Evolutionary conservation across 2,888 invertebrate species (phyloP).

Genomic region (Catocala sponsa): DNA sequence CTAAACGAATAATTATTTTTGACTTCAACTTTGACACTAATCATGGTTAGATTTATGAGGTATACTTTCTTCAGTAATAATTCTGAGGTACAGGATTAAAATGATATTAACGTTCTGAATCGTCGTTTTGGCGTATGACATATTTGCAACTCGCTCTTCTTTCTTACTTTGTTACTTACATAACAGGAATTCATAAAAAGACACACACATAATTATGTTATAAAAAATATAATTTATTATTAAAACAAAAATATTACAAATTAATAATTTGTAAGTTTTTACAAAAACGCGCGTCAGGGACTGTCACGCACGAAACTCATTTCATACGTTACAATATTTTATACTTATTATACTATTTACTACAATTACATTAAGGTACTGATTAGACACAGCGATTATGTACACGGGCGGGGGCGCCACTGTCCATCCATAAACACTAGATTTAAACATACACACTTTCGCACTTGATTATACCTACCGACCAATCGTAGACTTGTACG

Average conservation of each 20-base stretch:
- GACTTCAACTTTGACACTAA: too few relatives aligned
- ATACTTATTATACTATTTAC: slow-evolving; percentile 74
- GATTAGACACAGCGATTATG: slow-evolving; percentile 80
- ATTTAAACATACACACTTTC: slow-evolving; percentile 55
- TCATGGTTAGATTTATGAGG: too few relatives aligned
- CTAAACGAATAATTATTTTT: too few relatives aligned
- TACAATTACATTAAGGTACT: slow-evolving; percentile 78
- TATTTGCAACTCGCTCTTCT: not conserved
- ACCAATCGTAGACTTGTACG: slow-evolving; percentile 63
- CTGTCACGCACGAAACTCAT: slow-evolving; percentile 67
- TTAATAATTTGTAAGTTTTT: slow-evolving; percentile 70
- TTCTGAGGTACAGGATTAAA: too few relatives aligned
- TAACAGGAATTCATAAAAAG: slow-evolving; percentile 7
- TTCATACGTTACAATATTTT: slow-evolving; percentile 55
- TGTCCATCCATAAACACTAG: slow-evolving; percentile 62
- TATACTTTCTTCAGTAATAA: too few relatives aligned
- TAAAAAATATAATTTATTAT: slow-evolving; percentile 87
- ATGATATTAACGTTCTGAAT: too few relatives aligned
- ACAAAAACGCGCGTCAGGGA: slow-evolving; percentile 65
- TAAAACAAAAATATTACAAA: slow-evolving; percentile 84
- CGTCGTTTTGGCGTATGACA: too few relatives aligned
- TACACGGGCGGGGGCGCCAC: slow-evolving; percentile 72
- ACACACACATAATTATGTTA: slow-evolving; percentile 45
- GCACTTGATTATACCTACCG: slow-evolving; percentile 65
- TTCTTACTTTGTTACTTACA: not conserved